Conservation (phyloP, 2,888 invertebrate species). For the Pseudolycoriella hygida region DNA sequence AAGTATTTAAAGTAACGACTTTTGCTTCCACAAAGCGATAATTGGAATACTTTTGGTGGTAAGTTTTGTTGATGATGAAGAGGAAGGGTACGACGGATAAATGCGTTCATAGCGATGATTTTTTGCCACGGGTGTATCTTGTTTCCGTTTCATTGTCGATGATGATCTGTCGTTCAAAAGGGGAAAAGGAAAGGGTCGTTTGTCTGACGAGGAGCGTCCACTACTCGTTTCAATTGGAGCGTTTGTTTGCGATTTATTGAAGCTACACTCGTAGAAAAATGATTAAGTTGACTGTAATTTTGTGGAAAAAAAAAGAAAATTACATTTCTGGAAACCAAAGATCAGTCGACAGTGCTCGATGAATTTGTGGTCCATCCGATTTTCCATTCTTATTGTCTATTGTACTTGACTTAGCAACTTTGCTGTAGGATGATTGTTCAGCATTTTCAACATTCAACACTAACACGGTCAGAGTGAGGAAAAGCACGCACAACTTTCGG, state of each 20-base stretch:
- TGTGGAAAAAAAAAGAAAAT: constrained; percentile 10
- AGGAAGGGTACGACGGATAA: not conserved
- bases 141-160: no score
- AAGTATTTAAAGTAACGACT: not conserved
- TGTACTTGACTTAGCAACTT: constrained; percentile 11
- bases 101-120: constrained; percentile 3
- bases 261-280: not conserved
- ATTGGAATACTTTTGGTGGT: not conserved
- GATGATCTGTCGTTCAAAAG: constrained; percentile 1
- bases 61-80: not conserved
- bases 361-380: constrained; percentile 20
- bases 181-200: constrained; percentile 20
- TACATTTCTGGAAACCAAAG: constrained; percentile 24
- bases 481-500: no score
- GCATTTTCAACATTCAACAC: not conserved
- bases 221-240: constrained; percentile 13
- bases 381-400: constrained; percentile 10
- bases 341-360: constrained; percentile 23
- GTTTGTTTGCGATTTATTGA: no score
- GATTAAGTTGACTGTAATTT: not conserved
- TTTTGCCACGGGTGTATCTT: not conserved
- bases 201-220: constrained; percentile 22
- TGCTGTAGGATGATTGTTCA: constrained; percentile 10
- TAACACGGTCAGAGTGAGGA: not conserved
- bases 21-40: not conserved